Evolutionary conservation across 37 sponge, comb jelly and placozoan species (phyloP).

Genomic region (Ianthella basta): DNA sequence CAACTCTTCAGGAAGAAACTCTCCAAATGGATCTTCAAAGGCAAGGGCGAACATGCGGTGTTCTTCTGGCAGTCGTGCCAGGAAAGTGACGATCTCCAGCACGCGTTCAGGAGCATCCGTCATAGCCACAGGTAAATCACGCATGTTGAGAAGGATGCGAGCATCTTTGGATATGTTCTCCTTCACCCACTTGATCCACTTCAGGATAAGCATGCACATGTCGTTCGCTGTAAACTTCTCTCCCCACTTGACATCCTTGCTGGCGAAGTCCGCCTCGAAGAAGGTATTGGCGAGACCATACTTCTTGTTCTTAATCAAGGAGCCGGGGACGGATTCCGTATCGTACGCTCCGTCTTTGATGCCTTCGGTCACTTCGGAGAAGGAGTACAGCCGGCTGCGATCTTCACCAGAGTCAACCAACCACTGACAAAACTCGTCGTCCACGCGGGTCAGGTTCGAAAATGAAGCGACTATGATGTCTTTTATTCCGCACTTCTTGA

Average conservation of each 20-base stretch:
- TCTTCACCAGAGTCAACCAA: constrained; percentile 60
- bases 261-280: constrained; percentile 74
- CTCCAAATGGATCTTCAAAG: constrained; percentile 83
- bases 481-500: constrained; percentile 73
- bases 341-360: constrained; percentile 47
- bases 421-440: constrained; percentile 72
- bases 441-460: constrained; percentile 72
- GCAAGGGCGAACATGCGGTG: constrained; percentile 53
- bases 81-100: constrained; percentile 56
- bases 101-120: constrained; percentile 54
- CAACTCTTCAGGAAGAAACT: constrained; percentile 79
- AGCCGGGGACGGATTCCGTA: constrained; percentile 60
- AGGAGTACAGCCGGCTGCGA: constrained; percentile 52
- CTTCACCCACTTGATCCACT: constrained; percentile 62
- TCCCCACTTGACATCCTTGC: constrained; percentile 46
- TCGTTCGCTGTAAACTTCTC: constrained; percentile 60
- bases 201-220: constrained; percentile 56
- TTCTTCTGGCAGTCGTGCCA: constrained; percentile 58
- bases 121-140: constrained; percentile 81
- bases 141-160: constrained; percentile 71
- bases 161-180: constrained; percentile 43
- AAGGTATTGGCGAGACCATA: constrained; percentile 66
- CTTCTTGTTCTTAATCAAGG: constrained; percentile 69
- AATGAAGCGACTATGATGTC: constrained; percentile 84
- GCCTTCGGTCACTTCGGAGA: constrained; percentile 75